These are phyloP conservation scores for Sturnus vulgaris DNA, from an alignment of 2,113 vertebrate genomes.

Conservation along the genomic window DNA sequence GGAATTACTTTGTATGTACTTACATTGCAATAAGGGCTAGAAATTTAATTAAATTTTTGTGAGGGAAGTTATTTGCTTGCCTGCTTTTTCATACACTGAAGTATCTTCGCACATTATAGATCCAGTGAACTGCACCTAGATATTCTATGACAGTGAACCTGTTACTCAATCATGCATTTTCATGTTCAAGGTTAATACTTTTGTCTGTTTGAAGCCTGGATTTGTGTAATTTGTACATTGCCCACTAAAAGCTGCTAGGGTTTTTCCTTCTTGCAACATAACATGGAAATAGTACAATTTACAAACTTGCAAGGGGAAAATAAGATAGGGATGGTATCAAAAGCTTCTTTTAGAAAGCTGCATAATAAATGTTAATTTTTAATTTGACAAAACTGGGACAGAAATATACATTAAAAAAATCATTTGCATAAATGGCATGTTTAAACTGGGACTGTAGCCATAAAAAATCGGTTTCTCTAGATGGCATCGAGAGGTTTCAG, in stretches of 20 bases:
- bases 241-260: not conserved
- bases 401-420: not conserved
- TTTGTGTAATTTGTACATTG: not conserved
- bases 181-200: not conserved
- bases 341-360: not conserved
- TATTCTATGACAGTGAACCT: not conserved
- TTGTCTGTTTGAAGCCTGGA: not conserved
- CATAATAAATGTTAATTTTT: not conserved
- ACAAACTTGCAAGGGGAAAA: not conserved
- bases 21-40: not conserved
- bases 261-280: not conserved
- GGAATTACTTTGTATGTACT: not conserved
- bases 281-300: not conserved
- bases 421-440: not conserved
- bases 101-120: not conserved
- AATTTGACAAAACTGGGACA: not conserved
- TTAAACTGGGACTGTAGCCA: not conserved
- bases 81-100: not conserved
- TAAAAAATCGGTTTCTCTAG: not conserved
- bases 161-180: not conserved
- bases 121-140: not conserved
- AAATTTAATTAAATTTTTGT: not conserved
- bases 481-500: not conserved
- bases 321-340: not conserved
- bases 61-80: fast-evolving